Percentiles rank a stretch among this genome's conserved stretches.
Evolutionary conservation across 2,888 invertebrate species (phyloP).

Genomic region (Rapana venosa): DNA sequence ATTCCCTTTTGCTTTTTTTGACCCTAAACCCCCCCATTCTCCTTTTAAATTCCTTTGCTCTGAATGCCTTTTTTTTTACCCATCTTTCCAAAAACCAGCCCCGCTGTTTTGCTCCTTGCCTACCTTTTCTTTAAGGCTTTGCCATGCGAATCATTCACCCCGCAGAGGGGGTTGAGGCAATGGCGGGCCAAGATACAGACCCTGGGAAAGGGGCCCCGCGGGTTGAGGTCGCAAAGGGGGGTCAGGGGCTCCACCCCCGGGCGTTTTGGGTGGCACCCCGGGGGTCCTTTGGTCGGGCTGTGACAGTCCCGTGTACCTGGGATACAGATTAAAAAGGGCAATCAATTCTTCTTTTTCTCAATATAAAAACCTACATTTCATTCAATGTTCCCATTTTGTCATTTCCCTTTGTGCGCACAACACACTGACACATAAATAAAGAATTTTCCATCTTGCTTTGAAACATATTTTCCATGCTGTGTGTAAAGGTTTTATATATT

Average conservation of each 20-base stretch:
- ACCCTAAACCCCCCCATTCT: no score
- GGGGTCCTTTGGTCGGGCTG: constrained; percentile 58
- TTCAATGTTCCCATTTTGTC: background rate
- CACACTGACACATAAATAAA: no score
- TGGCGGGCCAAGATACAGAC: constrained; percentile 90
- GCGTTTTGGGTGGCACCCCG: constrained; percentile 49
- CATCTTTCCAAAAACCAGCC: no score
- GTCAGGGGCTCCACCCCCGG: constrained; percentile 59
- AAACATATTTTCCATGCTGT: no score
- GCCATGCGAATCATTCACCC: constrained; percentile 87
- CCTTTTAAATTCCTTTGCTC: no score
- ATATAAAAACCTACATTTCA: background rate
- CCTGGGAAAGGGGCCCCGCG: constrained; percentile 91
- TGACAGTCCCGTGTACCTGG: constrained; percentile 87
- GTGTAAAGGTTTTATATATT: no score
- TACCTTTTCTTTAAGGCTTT: constrained; percentile 80
- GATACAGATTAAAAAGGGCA: background rate
- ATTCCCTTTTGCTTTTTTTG: no score
- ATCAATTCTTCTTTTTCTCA: no score
- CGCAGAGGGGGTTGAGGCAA: constrained; percentile 91
- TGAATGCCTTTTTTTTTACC: no score
- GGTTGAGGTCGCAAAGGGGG: constrained; percentile 86
- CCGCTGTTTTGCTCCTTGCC: no score
- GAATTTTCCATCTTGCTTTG: no score
- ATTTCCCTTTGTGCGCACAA: no score